These are phyloP conservation scores for Cinclus mexicanus DNA, from an alignment of 2,113 vertebrate species.

Conservation along the genomic window DNA sequence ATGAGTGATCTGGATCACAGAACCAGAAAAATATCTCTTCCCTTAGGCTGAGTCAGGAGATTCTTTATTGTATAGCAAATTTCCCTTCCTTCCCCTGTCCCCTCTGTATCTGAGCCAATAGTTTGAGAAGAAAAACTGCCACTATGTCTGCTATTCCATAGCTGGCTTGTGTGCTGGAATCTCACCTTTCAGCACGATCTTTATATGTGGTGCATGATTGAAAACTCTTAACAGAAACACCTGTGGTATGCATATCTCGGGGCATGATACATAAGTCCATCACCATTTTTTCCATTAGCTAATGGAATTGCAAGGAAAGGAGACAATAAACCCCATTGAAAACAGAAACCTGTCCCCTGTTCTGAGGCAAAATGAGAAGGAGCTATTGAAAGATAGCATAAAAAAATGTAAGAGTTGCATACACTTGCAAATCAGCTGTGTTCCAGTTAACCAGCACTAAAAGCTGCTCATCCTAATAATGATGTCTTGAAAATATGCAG, in stretches of 20 bases:
- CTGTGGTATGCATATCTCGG: not conserved
- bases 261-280: not conserved
- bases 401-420: not conserved
- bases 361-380: not conserved
- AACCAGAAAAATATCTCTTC: not conserved
- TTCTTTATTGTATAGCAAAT: not conserved
- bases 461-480: not conserved
- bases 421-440: not conserved
- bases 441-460: not conserved
- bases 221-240: not conserved
- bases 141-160: not conserved
- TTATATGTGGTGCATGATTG: not conserved
- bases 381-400: not conserved
- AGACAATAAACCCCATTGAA: not conserved
- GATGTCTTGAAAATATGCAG: not conserved
- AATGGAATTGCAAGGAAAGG: not conserved
- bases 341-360: not conserved
- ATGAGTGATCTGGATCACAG: not conserved
- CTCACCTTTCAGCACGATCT: not conserved
- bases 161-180: not conserved
- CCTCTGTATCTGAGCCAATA: not conserved
- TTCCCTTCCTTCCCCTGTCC: not conserved
- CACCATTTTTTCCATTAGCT: not conserved
- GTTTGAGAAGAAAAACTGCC: not conserved
- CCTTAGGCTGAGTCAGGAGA: not conserved